These are phyloP conservation scores for Tupaia chinensis DNA, from an alignment of 2,113 vertebrate genomes.

Conservation along the genomic window DNA sequence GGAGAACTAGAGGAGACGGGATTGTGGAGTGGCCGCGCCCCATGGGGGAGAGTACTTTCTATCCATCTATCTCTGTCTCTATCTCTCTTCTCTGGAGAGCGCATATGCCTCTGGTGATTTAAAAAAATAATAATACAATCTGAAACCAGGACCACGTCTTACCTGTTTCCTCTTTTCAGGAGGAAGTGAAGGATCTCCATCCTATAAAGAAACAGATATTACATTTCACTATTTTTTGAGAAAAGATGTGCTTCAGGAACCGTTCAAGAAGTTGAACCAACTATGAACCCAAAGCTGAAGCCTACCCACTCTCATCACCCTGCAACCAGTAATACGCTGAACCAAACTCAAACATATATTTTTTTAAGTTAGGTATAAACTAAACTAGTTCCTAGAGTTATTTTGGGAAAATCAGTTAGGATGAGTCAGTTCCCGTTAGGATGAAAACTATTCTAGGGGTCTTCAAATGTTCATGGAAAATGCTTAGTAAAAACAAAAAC, in stretches of 20 bases:
- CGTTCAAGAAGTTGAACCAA: neutral
- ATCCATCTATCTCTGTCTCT: too few relatives aligned
- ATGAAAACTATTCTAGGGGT: neutral
- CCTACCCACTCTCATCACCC: neutral
- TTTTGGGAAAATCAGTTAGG: slow-evolving; percentile 16
- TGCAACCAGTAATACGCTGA: neutral
- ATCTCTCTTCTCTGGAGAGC: too few relatives aligned
- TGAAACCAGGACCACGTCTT: slow-evolving; percentile 73
- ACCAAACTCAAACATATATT: neutral
- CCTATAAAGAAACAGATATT: slow-evolving; percentile 87
- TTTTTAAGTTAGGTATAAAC: neutral
- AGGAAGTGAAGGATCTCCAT: slow-evolving; percentile 96
- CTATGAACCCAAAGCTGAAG: slow-evolving; percentile 8
- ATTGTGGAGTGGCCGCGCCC: too few relatives aligned
- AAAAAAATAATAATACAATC: neutral
- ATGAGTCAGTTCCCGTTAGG: slow-evolving; percentile 21
- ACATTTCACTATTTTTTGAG: slow-evolving; percentile 49
- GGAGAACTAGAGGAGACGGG: too few relatives aligned
- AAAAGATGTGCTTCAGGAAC: neutral
- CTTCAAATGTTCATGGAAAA: too few relatives aligned
- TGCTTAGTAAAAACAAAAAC: too few relatives aligned
- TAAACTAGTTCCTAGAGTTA: slow-evolving; percentile 1
- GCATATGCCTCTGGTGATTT: too few relatives aligned
- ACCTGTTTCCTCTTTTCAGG: slow-evolving; percentile 99
- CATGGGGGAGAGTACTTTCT: too few relatives aligned